Evolutionary conservation across 2,888 invertebrate species (phyloP), one percentile per base, ranked within the genome.

Genomic region (Leptogaster cylindrica): DNA sequence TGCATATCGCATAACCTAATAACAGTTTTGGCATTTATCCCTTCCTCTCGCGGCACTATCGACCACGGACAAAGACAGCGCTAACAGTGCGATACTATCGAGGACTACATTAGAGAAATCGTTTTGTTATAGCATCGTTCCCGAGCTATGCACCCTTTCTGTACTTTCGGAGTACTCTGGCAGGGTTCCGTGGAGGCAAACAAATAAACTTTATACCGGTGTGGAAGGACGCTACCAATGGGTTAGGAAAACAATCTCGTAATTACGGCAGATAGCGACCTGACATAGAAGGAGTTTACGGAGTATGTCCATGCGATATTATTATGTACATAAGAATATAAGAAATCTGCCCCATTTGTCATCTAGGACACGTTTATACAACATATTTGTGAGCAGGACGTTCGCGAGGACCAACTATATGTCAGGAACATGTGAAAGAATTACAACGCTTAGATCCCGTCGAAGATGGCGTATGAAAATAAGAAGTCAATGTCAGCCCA

Each of bases 301-400:
- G n/a, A 20, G 36, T 23, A 58, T 58, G 58, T 58, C 58, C n/a
- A n/a, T n/a, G n/a, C n/a, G n/a, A n/a, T n/a, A n/a, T n/a, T n/a
- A n/a, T n/a, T n/a, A n/a, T n/a, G n/a, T n/a, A 39, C 58, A 27
- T 27, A 23, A 72, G 66, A 68, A 71, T 71, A 65, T 46, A 71
- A 70, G 68, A 77, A 75, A 73, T 75, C 73, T 77, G 78, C 74
- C 73, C 78, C 75, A 78, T 78, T 78, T 78, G 77, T 77, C 76
- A 79, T 78, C 75, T 79, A 74, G 76, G 76, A 74, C 79, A 74
- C 74, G 78, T 78, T 79, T 76, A 75, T 77, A 78, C 78, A 78
- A 76, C 6, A 39, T 31, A 28, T 20, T 20, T 46, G 50, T 23
- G 10, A 2, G 16, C 25, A 25, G 6, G 10, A 16, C 7, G 6